These are phyloP conservation scores for Bubalus kerabau DNA, from an alignment of 2,113 vertebrate genomes.

Conservation along the genomic window DNA sequence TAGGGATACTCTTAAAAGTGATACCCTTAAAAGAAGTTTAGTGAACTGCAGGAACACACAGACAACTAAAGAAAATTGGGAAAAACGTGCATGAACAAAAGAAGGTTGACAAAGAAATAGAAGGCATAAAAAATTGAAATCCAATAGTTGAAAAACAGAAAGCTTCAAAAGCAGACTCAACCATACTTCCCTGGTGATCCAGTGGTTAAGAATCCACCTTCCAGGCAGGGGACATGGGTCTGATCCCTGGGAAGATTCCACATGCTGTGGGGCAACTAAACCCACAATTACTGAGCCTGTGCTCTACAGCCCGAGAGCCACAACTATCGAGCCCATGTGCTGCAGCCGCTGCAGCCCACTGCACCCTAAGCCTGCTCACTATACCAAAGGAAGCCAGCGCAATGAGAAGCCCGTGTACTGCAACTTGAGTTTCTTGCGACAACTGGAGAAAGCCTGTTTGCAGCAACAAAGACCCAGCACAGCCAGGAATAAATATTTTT, in stretches of 20 bases:
- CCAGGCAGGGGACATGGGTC: neutral
- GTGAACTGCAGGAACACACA: too few species aligned
- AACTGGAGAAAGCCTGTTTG: neutral
- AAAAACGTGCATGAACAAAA: too few species aligned
- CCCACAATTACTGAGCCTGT: neutral
- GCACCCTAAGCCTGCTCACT: neutral
- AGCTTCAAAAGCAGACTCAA: neutral
- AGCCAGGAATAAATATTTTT: neutral
- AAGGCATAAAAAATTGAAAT: too few species aligned
- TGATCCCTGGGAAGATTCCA: neutral
- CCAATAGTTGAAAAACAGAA: too few species aligned
- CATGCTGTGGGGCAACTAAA: neutral
- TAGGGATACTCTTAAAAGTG: too few species aligned
- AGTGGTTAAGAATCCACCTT: neutral
- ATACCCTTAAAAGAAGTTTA: too few species aligned
- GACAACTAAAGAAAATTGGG: too few species aligned
- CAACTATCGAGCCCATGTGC: neutral
- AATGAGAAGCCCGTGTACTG: neutral
- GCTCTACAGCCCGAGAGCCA: neutral
- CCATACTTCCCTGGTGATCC: neutral
- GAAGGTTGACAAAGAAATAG: too few species aligned
- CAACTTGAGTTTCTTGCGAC: neutral
- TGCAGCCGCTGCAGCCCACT: neutral
- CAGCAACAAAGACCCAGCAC: neutral
- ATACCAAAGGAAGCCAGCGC: neutral